These are phyloP conservation scores for Gopherus flavomarginatus DNA, from an alignment of 2,113 vertebrate species.

Conservation along the genomic window DNA sequence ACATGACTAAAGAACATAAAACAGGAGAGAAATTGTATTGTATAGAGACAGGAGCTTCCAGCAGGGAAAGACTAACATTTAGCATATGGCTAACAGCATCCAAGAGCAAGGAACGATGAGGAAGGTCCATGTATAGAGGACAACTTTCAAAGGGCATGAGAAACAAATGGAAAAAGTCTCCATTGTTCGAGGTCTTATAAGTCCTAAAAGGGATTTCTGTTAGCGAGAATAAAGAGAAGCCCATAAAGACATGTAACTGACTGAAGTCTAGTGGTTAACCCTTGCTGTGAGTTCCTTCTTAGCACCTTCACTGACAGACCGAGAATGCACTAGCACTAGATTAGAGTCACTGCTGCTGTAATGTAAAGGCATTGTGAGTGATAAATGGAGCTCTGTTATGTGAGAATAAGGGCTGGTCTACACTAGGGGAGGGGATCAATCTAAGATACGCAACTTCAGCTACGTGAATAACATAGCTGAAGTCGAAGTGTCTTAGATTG, in stretches of 20 bases:
- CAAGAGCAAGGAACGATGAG: neutral
- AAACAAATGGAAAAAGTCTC: neutral
- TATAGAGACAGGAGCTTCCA: neutral
- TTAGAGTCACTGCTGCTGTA: neutral
- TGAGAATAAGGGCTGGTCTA: neutral
- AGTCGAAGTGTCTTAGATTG: too few relatives aligned
- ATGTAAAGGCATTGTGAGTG: neutral
- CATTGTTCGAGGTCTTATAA: constrained; percentile 1
- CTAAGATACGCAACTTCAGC: too few relatives aligned
- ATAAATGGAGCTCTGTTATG: neutral
- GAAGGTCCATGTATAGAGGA: neutral
- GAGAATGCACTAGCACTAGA: neutral
- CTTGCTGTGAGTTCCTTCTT: neutral
- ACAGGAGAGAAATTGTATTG: neutral
- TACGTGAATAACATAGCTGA: too few relatives aligned
- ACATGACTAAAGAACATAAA: neutral
- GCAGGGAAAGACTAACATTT: neutral
- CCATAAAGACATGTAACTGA: neutral
- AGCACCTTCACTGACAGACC: neutral
- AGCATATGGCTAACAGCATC: neutral
- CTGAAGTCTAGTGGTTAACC: neutral
- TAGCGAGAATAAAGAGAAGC: neutral
- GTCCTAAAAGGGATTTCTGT: neutral
- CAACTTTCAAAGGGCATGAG: neutral
- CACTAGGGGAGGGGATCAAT: too few relatives aligned